A percentile compares a stretch with the other conserved stretches of the same genome.
phyloP scores from a whole-genome alignment of 2,113 vertebrate genomes.

The Synodontis membranacea region DNA sequence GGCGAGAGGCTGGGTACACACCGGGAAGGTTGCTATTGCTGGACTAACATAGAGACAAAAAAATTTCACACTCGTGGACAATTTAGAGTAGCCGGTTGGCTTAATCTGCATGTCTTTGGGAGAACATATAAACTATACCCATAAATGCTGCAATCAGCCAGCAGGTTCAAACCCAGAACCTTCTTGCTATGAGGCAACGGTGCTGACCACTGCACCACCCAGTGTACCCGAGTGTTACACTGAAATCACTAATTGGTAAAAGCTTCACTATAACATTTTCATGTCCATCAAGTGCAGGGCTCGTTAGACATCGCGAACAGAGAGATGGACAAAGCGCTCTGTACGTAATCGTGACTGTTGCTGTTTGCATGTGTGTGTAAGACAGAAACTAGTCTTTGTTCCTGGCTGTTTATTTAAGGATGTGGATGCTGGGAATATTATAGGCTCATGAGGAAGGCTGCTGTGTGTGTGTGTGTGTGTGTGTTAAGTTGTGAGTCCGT shows the following conservation, averaged over 20 bases:
- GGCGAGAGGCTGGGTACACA: too few relatives aligned
- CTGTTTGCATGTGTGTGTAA: constrained; percentile 17
- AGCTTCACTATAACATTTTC: background rate
- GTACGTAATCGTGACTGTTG: constrained; percentile 29
- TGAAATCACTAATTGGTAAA: background rate
- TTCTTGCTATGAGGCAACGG: too few relatives aligned
- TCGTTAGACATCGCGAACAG: background rate
- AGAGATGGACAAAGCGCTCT: constrained; percentile 33
- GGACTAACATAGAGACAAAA: too few relatives aligned
- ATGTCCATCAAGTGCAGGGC: background rate
- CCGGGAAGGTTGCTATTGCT: too few relatives aligned
- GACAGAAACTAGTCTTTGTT: constrained; percentile 45
- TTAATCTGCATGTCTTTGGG: too few relatives aligned
- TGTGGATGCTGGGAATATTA: constrained; percentile 32
- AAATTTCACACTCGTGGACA: too few relatives aligned
- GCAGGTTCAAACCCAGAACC: too few relatives aligned
- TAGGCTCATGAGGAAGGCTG: constrained; percentile 1
- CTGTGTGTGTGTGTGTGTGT: constrained; percentile 37
- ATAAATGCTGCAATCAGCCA: too few relatives aligned
- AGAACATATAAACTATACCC: too few relatives aligned
- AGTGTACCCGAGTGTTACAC: background rate
- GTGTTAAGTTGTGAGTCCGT: background rate
- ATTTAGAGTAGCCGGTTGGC: too few relatives aligned
- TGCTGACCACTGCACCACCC: too few relatives aligned
- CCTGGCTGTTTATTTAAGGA: constrained; percentile 41